These are phyloP conservation scores for Drosophila kanapiae DNA, from an alignment of 1,140 invertebrate genomes.

Conservation along the genomic window DNA sequence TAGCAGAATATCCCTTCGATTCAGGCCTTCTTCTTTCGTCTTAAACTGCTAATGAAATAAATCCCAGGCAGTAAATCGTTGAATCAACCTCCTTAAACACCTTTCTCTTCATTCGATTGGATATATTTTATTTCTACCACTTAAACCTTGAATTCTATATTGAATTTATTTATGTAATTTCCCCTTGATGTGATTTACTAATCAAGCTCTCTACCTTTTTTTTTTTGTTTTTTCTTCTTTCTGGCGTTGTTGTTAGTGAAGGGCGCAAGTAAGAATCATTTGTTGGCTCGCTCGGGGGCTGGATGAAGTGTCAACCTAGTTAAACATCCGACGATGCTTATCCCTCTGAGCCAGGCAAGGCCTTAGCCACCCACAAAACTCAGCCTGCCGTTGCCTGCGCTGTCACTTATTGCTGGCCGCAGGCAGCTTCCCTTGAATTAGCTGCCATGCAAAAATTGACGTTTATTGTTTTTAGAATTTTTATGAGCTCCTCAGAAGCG, in stretches of 20 bases:
- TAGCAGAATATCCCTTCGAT: too few relatives aligned
- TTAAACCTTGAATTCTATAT: not conserved
- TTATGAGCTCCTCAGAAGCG: conserved; percentile 51
- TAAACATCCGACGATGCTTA: conserved; percentile 45
- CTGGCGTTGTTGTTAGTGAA: too few relatives aligned
- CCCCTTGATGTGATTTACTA: conserved; percentile 6
- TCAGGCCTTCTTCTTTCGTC: too few relatives aligned
- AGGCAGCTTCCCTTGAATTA: conserved; percentile 54
- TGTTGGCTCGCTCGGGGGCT: conserved; percentile 14
- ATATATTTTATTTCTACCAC: not conserved
- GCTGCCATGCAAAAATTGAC: conserved; percentile 68
- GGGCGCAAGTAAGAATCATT: conserved; percentile 20
- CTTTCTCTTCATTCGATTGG: too few relatives aligned
- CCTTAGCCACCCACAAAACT: not conserved
- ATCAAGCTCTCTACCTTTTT: conserved; percentile 5
- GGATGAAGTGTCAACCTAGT: conserved; percentile 54
- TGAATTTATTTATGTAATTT: not conserved
- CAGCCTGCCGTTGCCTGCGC: not conserved
- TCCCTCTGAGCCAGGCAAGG: conserved; percentile 6
- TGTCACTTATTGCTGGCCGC: conserved; percentile 31
- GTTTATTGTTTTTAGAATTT: conserved; percentile 77
- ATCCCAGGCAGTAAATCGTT: too few relatives aligned
- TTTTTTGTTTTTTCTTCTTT: not conserved
- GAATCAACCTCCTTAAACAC: not conserved
- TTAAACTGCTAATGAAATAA: too few relatives aligned